Conservation (phyloP, 1,140 invertebrate genomes). For the Cyclina sinensis region DNA sequence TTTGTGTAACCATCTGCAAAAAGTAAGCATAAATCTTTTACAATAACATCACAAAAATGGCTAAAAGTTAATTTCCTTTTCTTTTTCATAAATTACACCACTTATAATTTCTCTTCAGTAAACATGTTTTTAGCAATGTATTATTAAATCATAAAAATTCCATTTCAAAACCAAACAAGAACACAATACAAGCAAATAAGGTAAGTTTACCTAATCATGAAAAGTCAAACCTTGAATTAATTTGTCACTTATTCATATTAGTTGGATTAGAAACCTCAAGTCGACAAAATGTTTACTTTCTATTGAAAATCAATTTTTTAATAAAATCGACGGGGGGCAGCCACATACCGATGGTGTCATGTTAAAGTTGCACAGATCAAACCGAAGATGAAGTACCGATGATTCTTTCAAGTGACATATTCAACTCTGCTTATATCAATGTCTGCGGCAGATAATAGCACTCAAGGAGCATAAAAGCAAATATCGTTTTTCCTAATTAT, state of each 20-base stretch:
- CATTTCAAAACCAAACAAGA: slow-evolving; percentile 26
- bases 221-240: background rate
- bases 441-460: background rate
- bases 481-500: slow-evolving; percentile 21
- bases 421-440: background rate
- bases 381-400: background rate
- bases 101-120: background rate
- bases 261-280: background rate
- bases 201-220: background rate
- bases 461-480: background rate
- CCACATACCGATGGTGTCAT: background rate
- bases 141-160: slow-evolving; percentile 18
- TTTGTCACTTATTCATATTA: background rate
- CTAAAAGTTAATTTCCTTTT: background rate
- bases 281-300: slow-evolving; percentile 12
- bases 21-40: no score
- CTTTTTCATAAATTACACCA: background rate
- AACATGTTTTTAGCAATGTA: background rate
- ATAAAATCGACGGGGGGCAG: slow-evolving; percentile 6
- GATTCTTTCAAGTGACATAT: slow-evolving; percentile 15
- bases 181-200: background rate
- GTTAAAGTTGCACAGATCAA: background rate
- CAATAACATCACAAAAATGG: no score
- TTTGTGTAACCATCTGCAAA: no score
- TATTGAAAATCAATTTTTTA: slow-evolving; percentile 37